Base-by-base conservation (phyloP, 2,113 vertebrate species). In the Scomber colias region DNA sequence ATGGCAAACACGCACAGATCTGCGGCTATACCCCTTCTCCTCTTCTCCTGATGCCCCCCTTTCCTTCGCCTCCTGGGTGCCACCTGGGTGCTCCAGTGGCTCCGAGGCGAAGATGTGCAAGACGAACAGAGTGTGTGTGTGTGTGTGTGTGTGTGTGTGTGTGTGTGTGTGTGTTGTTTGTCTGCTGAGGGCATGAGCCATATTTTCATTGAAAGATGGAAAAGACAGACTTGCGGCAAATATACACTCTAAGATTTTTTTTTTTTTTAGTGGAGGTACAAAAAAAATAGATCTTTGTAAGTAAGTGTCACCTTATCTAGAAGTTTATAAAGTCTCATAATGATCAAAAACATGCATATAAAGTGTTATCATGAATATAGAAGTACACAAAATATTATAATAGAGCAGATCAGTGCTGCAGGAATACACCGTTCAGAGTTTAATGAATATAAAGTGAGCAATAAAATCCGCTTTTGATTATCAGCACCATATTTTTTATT, bases 31-130 rank as follows among this genome's bases (percentile, higher is more conserved):
- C 63, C 45, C 77, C 49, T 67, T 87, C 77, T 83, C 73, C 75
- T 14, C 49, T 67, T 87, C 77, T 83, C 73, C 75, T 14, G 85
- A 89, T 88, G 89, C 87, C 74, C 86, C 24, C 21, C 21, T 21
- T 21, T 66, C 68, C 65, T 64, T 81, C 5, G 67, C 82, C 82
- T 84, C 83, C 71, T 81, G 66, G 7, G 5, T 53, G 83, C 92
- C 94, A 95, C 94, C 95, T 95, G 95, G 90, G 92, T 93, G 86
- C 93, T 70, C 70, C 1, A 44, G 79, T 91, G 89, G 94, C 92
- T 92, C 77, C 70, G 53, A 93, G 91, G 90, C 89, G 75, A 85
- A 82, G 82, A 91, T 88, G 85, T 90, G 74, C 90, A 90, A 74
- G 73, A 86, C 81, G 40, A 61, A 49, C 30, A 66, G 51, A 64